Evolutionary conservation across 2,113 vertebrate species (phyloP), one percentile per base, ranked within the genome.

Genomic region (Megaceryle torquata): DNA sequence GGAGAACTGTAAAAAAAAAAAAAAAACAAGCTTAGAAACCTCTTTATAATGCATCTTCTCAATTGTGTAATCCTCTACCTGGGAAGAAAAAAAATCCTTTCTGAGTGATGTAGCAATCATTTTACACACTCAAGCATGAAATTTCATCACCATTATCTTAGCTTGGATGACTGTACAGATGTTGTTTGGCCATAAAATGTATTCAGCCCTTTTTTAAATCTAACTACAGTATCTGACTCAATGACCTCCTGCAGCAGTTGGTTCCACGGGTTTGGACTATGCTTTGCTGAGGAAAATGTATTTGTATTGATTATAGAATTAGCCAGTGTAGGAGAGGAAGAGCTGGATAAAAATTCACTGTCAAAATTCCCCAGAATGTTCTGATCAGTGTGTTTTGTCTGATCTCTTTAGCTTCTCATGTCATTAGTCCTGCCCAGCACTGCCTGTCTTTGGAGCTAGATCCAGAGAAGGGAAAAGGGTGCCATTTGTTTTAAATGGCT

Each of bases 71-170:
- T 93, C 84, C 95, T 96, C 96, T 94, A 96, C 91, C 95, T 91
- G 80, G 51, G 80, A 95, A 88, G 90, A 44, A 95, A 94, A 95
- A 95, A 92, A 94, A 87, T 93, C 82, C 92, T 96, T 92, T 93
- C 91, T 96, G 94, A 97, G 93, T 96, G 94, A 97, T 97, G 95
- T 96, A 95, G 96, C 93, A 97, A 97, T 97, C 96, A 97, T 97
- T 97, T 97, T 96, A 97, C 96, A 97, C 96, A 93, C 96, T 97
- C 94, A 97, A 96, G 97, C 97, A 97, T 96, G 97, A 97, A 97
- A 97, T 97, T 97, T 96, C 97, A 97, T 97, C 96, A 97, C 96
- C 96, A 96, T 97, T 97, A 97, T 96, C 93, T 96, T 93, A 96
- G 96, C 95, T 94, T 97, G 96, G 94, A 91, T 94, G 94, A 85